These are phyloP conservation scores for Rhingia rostrata DNA, from an alignment of 2,888 invertebrate genomes.

Conservation along the genomic window DNA sequence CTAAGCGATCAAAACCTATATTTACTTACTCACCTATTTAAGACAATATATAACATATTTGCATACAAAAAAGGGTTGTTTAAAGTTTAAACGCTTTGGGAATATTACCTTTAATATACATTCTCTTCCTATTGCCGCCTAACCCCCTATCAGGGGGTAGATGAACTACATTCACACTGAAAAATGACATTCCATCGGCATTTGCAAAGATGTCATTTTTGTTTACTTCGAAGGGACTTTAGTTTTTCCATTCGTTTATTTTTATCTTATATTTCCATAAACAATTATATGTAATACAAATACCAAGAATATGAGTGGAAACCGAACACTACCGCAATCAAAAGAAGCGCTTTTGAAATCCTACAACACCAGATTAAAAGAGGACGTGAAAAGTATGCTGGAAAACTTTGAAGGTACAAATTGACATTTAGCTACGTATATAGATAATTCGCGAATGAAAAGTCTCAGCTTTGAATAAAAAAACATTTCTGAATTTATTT, in stretches of 20 bases:
- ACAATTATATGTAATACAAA: background rate
- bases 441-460: too few relatives aligned
- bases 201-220: conserved; percentile 24
- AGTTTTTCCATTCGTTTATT: background rate
- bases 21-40: too few relatives aligned
- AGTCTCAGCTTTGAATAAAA: too few relatives aligned
- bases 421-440: too few relatives aligned
- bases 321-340: conserved; percentile 91
- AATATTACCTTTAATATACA: too few relatives aligned
- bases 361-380: conserved; percentile 96
- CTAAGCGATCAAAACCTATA: too few relatives aligned
- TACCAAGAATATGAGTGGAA: conserved; percentile 71
- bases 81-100: too few relatives aligned
- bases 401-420: conserved; percentile 95
- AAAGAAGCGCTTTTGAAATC: conserved; percentile 98
- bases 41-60: too few relatives aligned
- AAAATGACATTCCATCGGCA: background rate
- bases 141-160: conserved; percentile 3
- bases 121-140: background rate
- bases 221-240: conserved; percentile 11
- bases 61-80: too few relatives aligned
- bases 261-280: background rate
- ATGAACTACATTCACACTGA: conserved; percentile 22
- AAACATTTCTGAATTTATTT: too few relatives aligned
- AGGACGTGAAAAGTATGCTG: conserved; percentile 98